A percentile compares a stretch with the other conserved stretches of the same genome.
phyloP scores from a whole-genome alignment of 2,888 invertebrate species.

The Drosophila pseudotakahashii region DNA sequence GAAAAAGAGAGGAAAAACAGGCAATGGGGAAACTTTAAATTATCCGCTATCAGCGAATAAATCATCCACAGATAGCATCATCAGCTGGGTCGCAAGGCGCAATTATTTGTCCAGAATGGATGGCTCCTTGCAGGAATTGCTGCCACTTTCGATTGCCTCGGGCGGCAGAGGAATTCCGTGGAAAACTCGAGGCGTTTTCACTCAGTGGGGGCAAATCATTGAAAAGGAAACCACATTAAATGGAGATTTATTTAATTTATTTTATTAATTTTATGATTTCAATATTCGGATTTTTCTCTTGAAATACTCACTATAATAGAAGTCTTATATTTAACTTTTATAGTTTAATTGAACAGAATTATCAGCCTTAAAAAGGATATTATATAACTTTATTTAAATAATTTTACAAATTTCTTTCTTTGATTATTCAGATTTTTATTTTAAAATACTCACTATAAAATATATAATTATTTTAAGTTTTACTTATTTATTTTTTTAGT shows the following conservation, averaged over 20 bases:
- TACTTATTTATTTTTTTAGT: no score
- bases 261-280: background rate
- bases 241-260: background rate
- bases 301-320: no score
- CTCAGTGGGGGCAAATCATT: background rate
- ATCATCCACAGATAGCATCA: slow-evolving; percentile 64
- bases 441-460: no score
- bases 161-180: background rate
- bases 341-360: no score
- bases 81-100: slow-evolving; percentile 40
- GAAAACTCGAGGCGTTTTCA: background rate
- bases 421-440: no score
- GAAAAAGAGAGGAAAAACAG: background rate
- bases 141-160: slow-evolving; percentile 3
- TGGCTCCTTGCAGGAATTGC: slow-evolving; percentile 7
- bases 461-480: no score
- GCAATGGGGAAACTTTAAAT: slow-evolving; percentile 52
- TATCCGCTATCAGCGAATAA: slow-evolving; percentile 57
- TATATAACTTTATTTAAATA: no score
- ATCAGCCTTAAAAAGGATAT: no score
- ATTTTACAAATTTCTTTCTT: no score
- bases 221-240: background rate
- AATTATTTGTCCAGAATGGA: slow-evolving; percentile 47
- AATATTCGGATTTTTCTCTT: no score
- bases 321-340: no score